Conservation (phyloP, 92 coral and sea anemone genomes). For the Zoanthus sansibaricus region DNA sequence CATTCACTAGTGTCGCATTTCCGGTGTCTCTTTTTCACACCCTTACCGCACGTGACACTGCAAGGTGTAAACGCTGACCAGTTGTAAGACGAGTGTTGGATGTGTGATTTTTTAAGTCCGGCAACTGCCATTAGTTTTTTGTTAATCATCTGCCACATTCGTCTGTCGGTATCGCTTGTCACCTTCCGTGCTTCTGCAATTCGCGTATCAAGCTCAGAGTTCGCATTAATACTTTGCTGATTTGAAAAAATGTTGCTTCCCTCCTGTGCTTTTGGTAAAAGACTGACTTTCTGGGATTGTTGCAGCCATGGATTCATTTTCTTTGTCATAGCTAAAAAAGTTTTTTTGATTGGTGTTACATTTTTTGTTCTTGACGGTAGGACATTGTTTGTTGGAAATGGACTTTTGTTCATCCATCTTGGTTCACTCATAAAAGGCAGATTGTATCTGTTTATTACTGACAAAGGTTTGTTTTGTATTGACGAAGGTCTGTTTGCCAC, state of each 20-base stretch:
- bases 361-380: background rate
- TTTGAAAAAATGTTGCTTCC: background rate
- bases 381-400: background rate
- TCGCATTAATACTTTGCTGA: background rate
- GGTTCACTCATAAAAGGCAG: background rate
- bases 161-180: slow-evolving; percentile 23
- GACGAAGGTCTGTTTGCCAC: background rate
- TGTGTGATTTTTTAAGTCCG: background rate
- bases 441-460: background rate
- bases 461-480: background rate
- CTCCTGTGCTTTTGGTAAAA: background rate
- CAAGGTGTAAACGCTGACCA: slow-evolving; percentile 91
- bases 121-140: slow-evolving; percentile 33
- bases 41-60: slow-evolving; percentile 91
- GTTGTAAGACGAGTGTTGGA: slow-evolving; percentile 37
- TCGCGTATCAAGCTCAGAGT: background rate
- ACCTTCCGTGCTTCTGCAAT: slow-evolving; percentile 11
- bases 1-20: slow-evolving; percentile 84
- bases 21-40: slow-evolving; percentile 85
- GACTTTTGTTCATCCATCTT: background rate
- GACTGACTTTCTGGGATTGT: background rate
- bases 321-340: background rate
- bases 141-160: slow-evolving; percentile 26
- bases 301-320: background rate
- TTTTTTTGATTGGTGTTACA: background rate